A percentile compares a stretch with the other conserved stretches of the same genome.
phyloP scores from a whole-genome alignment of 2,113 vertebrate genomes.

The Mirza zaza region DNA sequence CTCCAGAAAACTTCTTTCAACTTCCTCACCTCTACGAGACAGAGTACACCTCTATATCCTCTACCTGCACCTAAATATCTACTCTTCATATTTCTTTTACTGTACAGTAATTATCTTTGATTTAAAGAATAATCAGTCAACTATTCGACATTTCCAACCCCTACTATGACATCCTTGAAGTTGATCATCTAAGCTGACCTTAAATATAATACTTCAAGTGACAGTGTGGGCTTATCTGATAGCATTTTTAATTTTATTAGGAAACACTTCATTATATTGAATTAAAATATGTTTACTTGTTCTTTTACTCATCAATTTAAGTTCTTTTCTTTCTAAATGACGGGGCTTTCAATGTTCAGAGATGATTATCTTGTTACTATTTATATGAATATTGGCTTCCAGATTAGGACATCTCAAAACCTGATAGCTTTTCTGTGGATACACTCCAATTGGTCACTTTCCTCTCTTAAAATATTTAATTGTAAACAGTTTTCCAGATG shows the following conservation, averaged over 20 bases:
- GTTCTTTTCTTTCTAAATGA: background rate
- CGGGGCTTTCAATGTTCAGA: background rate
- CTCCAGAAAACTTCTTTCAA: background rate
- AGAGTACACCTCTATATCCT: background rate
- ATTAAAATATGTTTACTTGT: background rate
- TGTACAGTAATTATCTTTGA: background rate
- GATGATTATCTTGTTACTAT: background rate
- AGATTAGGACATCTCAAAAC: background rate
- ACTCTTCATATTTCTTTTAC: background rate
- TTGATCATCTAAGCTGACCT: background rate
- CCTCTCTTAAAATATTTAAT: background rate
- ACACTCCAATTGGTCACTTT: background rate
- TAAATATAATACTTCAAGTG: background rate
- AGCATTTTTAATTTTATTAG: background rate
- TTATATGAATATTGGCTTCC: background rate
- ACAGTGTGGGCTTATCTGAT: background rate
- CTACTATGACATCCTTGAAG: background rate
- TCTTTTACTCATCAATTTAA: background rate
- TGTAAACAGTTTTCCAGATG: background rate
- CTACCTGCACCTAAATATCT: background rate
- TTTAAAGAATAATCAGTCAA: background rate
- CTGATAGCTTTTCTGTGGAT: background rate
- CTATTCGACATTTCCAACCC: background rate
- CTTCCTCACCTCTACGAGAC: background rate
- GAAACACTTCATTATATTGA: background rate